Conservation (phyloP, 2,888 invertebrate species). For the Conomelus anceps region DNA sequence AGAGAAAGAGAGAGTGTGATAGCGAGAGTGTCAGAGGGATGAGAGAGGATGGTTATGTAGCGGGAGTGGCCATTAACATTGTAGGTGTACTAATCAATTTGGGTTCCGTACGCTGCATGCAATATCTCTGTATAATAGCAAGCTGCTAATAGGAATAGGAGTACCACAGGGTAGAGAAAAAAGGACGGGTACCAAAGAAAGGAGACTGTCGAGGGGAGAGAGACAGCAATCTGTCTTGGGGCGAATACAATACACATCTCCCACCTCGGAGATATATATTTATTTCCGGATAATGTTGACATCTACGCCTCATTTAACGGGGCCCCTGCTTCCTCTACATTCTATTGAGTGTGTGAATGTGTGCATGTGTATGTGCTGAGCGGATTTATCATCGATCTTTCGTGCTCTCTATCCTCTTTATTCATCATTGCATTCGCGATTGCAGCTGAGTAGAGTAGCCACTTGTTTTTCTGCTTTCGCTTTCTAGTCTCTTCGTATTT, state of each 20-base stretch:
- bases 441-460: background rate
- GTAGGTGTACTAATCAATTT: constrained; percentile 6
- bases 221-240: background rate
- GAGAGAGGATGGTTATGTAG: too few species aligned
- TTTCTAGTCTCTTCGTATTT: background rate
- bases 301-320: constrained; percentile 13
- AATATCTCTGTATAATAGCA: background rate
- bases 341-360: background rate
- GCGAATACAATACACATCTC: background rate
- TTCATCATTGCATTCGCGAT: background rate
- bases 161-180: background rate
- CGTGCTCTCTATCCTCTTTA: background rate
- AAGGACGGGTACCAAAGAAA: background rate
- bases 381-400: background rate
- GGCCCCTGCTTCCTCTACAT: background rate
- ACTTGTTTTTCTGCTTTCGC: background rate
- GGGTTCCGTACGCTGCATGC: background rate
- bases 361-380: background rate
- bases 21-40: background rate
- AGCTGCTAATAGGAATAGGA: background rate
- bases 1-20: background rate
- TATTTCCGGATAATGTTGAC: constrained; percentile 10
- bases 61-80: background rate
- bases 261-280: background rate
- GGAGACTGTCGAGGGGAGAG: background rate